Percentiles rank a stretch among this genome's conserved stretches.
phyloP scores from a whole-genome alignment of 2,113 vertebrate genomes.

The Hylia prasina region DNA sequence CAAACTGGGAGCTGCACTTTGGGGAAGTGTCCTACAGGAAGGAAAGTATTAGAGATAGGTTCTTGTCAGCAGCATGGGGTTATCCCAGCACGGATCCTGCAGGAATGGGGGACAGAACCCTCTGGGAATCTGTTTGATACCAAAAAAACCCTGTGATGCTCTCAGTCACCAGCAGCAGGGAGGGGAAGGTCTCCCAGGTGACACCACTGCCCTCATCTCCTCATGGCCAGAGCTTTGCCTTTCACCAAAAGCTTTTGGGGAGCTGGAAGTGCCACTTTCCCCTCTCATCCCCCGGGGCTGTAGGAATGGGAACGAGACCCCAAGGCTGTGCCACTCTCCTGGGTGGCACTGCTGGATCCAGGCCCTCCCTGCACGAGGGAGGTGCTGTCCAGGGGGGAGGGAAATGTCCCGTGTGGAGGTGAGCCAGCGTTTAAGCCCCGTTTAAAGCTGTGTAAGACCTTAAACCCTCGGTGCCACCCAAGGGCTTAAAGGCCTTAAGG shows the following conservation, averaged over 20 bases:
- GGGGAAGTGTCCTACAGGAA: neutral
- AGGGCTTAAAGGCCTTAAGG: conserved; percentile 19
- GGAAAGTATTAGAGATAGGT: neutral
- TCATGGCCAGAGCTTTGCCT: neutral
- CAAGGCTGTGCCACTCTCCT: rapidly evolving
- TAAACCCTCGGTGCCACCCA: conserved; percentile 28
- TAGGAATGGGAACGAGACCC: rapidly evolving
- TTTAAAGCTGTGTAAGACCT: conserved; percentile 14
- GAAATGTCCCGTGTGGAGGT: neutral
- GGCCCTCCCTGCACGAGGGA: rapidly evolving
- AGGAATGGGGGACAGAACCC: neutral
- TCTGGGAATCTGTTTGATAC: too few relatives aligned
- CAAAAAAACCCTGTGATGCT: neutral
- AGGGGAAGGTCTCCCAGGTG: neutral
- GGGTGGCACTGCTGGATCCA: neutral
- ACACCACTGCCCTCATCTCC: neutral
- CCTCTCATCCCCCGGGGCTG: neutral
- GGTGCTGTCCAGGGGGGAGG: neutral
- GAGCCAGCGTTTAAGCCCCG: neutral
- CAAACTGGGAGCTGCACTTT: neutral
- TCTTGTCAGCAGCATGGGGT: neutral
- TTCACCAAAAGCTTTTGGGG: neutral
- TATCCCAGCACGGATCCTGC: neutral
- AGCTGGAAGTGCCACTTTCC: neutral
- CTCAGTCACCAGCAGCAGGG: neutral